Evolutionary conservation across 1,140 invertebrate genomes (phyloP), one percentile per base, ranked within the genome.

Genomic region (Drosophila fuyamai): DNA sequence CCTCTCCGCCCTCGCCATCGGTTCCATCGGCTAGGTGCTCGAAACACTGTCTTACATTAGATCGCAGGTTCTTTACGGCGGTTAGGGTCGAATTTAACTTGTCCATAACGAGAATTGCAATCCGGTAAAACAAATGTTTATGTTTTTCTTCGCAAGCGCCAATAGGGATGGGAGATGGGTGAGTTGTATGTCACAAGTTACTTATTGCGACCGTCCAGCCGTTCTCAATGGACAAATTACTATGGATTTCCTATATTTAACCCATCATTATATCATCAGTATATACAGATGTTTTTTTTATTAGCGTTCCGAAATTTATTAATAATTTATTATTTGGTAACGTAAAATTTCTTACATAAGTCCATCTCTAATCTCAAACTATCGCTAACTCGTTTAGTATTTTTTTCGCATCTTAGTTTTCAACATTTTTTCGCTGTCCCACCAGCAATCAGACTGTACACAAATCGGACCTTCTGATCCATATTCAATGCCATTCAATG

Each of bases 1-100:
- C 95, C 50, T 97, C 96, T 84, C 96, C 95, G 1, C 95, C 95
- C 92, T 96, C 95, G 62, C 96, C 96, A 32, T 95, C 94, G 23
- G 97, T 93, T 41, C 97, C 97, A 92, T 96, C 96, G 13, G 95
- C 95, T 47, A 97, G 93, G 2, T 95, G 81, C 85, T 97, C 96
- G 86, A 97, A 97, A 13, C 97, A 96, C 92, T 96, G 94, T 27
- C 96, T 95, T 3, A 97, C 96, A 91, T 95, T 97, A 1, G 96
- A 96, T 58, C 97, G 94, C 35, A 98, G 91, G 4, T 95, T 94
- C 93, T 96, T 95, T 0, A 97, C 94, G 0, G 96, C 94, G 74
- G 94, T 95, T 71, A 98, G 92, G 35, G 96, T 96, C 5, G 94
- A 94, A 91, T 96, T 95, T 47, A 97, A 91, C 79, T 96, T 95